phyloP scores from a whole-genome alignment of 1,140 invertebrate genomes.

The Lepidurus couesii region DNA sequence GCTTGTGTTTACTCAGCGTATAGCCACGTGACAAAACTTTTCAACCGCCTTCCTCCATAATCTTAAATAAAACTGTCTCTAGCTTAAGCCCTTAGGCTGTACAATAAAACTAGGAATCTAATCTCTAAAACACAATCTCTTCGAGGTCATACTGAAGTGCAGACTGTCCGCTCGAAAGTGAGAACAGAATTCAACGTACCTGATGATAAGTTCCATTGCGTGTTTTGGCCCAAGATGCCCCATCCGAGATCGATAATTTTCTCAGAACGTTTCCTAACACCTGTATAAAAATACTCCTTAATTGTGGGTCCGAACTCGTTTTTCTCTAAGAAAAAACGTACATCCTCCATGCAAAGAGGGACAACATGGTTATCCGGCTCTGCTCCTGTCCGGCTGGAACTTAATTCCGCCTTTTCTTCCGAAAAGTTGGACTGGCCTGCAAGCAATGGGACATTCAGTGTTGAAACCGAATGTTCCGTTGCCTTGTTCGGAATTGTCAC shows the following conservation, averaged over 20 bases:
- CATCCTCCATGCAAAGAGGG: conserved; percentile 6
- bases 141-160: too few species aligned
- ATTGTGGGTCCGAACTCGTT: background rate
- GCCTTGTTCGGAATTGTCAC: conserved; percentile 9
- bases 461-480: background rate
- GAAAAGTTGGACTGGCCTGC: background rate
- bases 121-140: too few species aligned
- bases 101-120: too few species aligned
- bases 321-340: background rate
- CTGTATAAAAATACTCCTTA: background rate
- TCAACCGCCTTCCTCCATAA: too few species aligned
- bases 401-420: background rate
- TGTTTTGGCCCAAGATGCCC: background rate
- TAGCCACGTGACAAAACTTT: too few species aligned
- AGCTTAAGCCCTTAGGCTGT: too few species aligned
- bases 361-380: background rate
- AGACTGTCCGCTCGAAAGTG: background rate
- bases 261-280: background rate
- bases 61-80: too few species aligned
- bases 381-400: background rate
- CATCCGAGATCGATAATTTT: background rate
- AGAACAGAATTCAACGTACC: background rate
- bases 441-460: background rate
- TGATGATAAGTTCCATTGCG: background rate
- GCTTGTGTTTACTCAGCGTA: too few species aligned